Conservation (phyloP, 2,113 vertebrate species). For the Gobiocypris rarus region DNA sequence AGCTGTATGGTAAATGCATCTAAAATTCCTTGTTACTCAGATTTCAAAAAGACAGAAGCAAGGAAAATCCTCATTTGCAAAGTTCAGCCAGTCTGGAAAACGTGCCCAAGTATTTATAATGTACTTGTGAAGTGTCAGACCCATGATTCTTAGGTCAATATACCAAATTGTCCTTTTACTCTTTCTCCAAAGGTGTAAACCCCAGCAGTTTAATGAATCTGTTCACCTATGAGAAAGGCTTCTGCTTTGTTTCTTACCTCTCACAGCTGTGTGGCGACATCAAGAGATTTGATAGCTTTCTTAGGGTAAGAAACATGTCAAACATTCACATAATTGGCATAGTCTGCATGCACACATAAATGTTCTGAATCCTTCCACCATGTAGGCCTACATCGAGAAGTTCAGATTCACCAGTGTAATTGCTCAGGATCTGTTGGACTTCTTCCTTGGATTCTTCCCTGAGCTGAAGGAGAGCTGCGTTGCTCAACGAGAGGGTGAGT, state of each 20-base stretch:
- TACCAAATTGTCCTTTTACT: background rate
- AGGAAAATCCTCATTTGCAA: background rate
- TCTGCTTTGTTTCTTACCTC: constrained; percentile 95
- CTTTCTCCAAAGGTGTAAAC: constrained; percentile 83
- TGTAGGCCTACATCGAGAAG: constrained; percentile 91
- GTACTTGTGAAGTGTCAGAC: constrained; percentile 6
- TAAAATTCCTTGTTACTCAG: background rate
- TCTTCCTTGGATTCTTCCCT: constrained; percentile 90
- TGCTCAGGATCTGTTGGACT: constrained; percentile 91
- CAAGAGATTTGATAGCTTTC: constrained; percentile 87
- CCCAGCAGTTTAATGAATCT: constrained; percentile 98
- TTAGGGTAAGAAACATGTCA: constrained; percentile 80
- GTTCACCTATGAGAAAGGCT: constrained; percentile 98
- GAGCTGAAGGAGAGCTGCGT: constrained; percentile 87
- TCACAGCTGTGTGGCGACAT: constrained; percentile 90
- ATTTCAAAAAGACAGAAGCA: background rate
- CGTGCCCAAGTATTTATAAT: background rate
- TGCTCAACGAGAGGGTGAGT: constrained; percentile 84
- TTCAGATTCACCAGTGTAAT: constrained; percentile 93
- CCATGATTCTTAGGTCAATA: background rate
- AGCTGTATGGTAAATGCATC: background rate
- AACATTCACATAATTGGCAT: constrained; percentile 6
- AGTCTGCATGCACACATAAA: background rate
- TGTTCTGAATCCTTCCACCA: background rate
- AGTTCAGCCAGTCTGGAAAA: constrained; percentile 1